Percentiles rank a stretch among this genome's conserved stretches.
phyloP scores from a whole-genome alignment of 2,113 vertebrate genomes.

The Aphyosemion australe region DNA sequence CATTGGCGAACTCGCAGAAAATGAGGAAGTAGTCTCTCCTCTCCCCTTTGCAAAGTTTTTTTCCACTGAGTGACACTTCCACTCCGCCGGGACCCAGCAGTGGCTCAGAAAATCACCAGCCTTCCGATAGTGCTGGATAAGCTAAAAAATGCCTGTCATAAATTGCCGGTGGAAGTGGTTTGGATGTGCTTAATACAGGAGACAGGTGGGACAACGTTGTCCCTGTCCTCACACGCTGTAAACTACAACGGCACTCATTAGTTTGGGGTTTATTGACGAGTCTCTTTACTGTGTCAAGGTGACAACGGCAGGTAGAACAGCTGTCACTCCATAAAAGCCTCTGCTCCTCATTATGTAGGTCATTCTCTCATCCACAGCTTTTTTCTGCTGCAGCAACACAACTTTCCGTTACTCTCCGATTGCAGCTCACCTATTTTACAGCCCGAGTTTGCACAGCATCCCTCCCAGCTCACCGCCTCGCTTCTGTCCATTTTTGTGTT shows the following conservation, averaged over 20 bases:
- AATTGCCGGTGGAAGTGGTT: constrained; percentile 52
- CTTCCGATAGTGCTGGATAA: constrained; percentile 53
- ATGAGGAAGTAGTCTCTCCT: constrained; percentile 45
- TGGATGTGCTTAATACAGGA: constrained; percentile 47
- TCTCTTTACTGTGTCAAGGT: constrained; percentile 70
- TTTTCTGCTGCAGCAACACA: constrained; percentile 28
- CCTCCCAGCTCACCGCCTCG: constrained; percentile 4
- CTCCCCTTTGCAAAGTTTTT: constrained; percentile 56
- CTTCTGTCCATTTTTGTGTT: constrained; percentile 45
- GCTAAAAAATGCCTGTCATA: constrained; percentile 58
- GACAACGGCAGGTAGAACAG: constrained; percentile 70
- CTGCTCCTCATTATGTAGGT: constrained; percentile 68
- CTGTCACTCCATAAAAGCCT: constrained; percentile 75
- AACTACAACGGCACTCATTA: constrained; percentile 71
- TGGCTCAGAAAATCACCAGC: constrained; percentile 52
- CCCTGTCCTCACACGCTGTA: constrained; percentile 49
- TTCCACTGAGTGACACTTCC: constrained; percentile 61
- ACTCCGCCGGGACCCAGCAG: constrained; percentile 51
- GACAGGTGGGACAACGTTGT: constrained; percentile 46
- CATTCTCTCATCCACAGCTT: constrained; percentile 50
- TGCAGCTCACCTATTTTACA: constrained; percentile 44
- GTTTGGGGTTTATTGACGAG: constrained; percentile 61
- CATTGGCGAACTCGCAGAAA: constrained; percentile 54
- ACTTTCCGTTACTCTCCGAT: constrained; percentile 33
- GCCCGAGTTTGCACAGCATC: constrained; percentile 13